Percentiles rank a stretch among this genome's conserved stretches.
Evolutionary conservation across 1,140 invertebrate genomes (phyloP).

Genomic region (Ceratoteleas bidentatus): DNA sequence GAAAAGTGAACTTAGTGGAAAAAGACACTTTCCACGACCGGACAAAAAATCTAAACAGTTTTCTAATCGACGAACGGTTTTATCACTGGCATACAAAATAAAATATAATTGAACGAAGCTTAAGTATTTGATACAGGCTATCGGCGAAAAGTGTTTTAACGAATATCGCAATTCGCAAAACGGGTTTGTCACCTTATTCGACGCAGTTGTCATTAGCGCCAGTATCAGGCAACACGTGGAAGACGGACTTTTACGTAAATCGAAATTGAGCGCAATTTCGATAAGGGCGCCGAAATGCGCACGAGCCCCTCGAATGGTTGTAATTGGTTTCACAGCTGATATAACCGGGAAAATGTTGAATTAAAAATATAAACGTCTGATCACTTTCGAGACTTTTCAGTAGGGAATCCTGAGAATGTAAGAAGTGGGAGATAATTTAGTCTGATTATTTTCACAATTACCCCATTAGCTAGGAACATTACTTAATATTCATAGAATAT

Average conservation of each 20-base stretch:
- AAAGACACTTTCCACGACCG: no score
- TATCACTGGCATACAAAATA: slow-evolving; percentile 5
- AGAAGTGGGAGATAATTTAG: no score
- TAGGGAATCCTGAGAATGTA: no score
- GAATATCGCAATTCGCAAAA: slow-evolving; percentile 31
- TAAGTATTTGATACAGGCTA: slow-evolving; percentile 17
- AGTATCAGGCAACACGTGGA: slow-evolving; percentile 1
- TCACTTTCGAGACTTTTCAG: no score
- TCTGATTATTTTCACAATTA: no score
- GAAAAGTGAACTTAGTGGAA: no score
- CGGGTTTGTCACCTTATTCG: slow-evolving; percentile 18
- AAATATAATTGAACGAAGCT: background rate
- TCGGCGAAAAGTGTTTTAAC: slow-evolving; percentile 40
- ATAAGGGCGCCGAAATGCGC: background rate
- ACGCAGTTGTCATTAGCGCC: slow-evolving; percentile 13
- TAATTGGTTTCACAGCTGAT: no score
- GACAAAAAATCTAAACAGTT: background rate
- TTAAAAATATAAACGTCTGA: no score
- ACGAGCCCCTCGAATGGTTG: background rate
- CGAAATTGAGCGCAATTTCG: background rate
- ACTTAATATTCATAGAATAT: no score
- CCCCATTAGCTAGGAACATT: no score
- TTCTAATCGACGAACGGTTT: no score
- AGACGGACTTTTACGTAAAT: slow-evolving; percentile 16
- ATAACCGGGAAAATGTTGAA: background rate